Evolutionary conservation across 2,888 invertebrate species (phyloP).

Genomic region (Cyclophora punctaria): DNA sequence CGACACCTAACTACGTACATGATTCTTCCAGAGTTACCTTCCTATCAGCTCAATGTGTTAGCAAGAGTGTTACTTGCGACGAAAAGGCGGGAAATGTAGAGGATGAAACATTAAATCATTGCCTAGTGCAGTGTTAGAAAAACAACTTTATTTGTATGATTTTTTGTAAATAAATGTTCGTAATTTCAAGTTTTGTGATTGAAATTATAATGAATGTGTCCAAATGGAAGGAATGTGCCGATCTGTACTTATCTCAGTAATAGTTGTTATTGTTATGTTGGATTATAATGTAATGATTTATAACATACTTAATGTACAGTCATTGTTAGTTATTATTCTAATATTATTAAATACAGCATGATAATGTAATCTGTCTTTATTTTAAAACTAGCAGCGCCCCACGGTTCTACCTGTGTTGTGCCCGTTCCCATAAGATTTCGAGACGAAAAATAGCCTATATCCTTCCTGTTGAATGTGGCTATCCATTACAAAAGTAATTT

Average conservation of each 20-base stretch:
- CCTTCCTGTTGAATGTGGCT: too few relatives aligned
- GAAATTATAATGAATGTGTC: conserved; percentile 12
- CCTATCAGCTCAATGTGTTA: conserved; percentile 52
- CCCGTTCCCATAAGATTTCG: too few relatives aligned
- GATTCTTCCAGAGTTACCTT: conserved; percentile 37
- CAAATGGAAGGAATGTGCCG: conserved; percentile 28
- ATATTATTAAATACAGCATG: conserved; percentile 42
- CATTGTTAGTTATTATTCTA: conserved; percentile 38
- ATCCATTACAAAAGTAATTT: too few relatives aligned
- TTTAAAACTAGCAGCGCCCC: background rate
- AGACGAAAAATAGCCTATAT: too few relatives aligned
- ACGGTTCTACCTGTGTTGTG: too few relatives aligned
- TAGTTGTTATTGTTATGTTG: conserved; percentile 36
- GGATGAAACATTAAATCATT: conserved; percentile 3
- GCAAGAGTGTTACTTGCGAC: conserved; percentile 33
- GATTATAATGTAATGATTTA: conserved; percentile 39
- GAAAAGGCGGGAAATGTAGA: conserved; percentile 23
- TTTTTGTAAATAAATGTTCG: conserved; percentile 56
- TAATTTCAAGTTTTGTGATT: conserved; percentile 19
- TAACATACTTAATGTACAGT: conserved; percentile 42
- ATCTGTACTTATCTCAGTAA: conserved; percentile 56
- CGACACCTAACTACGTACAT: conserved; percentile 50
- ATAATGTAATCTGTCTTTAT: conserved; percentile 13
- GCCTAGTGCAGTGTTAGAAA: conserved; percentile 17
- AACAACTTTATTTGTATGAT: conserved; percentile 34